Conservation (phyloP, 2,113 vertebrate genomes). For the Penelope pileata region DNA sequence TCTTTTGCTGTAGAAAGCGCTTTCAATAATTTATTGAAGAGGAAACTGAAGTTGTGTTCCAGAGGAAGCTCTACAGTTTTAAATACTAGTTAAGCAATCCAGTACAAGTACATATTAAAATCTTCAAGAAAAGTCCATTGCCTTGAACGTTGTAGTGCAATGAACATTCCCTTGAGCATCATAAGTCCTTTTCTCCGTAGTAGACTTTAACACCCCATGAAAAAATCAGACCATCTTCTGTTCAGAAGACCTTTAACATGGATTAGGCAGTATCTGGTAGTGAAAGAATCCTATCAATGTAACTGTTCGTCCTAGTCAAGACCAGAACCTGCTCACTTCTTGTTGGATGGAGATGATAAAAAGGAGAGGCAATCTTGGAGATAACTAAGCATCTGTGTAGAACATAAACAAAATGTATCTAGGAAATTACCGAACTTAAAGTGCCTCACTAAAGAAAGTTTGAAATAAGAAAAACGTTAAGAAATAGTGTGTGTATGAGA, state of each 20-base stretch:
- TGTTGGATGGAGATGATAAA: neutral
- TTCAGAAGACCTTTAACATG: neutral
- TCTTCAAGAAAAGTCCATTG: neutral
- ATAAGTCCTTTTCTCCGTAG: neutral
- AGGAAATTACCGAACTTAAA: neutral
- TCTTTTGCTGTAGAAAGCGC: neutral
- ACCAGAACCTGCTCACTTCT: neutral
- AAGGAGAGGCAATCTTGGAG: neutral
- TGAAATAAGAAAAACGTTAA: neutral
- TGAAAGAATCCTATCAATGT: neutral
- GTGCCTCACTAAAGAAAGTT: neutral
- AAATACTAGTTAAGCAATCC: neutral
- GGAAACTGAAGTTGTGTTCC: neutral
- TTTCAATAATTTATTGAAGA: neutral
- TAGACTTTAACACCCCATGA: neutral
- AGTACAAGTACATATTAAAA: neutral
- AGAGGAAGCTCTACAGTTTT: neutral
- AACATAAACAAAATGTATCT: neutral
- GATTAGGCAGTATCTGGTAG: neutral
- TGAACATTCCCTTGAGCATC: neutral
- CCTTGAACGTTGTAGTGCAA: neutral
- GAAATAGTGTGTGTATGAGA: neutral
- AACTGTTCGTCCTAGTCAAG: neutral
- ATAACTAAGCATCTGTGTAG: neutral
- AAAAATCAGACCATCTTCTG: neutral